Evolutionary conservation across 37 sponge, comb jelly and placozoan genomes (phyloP), one percentile per base, ranked within the genome.

Genomic region (Axinella damicornis): DNA sequence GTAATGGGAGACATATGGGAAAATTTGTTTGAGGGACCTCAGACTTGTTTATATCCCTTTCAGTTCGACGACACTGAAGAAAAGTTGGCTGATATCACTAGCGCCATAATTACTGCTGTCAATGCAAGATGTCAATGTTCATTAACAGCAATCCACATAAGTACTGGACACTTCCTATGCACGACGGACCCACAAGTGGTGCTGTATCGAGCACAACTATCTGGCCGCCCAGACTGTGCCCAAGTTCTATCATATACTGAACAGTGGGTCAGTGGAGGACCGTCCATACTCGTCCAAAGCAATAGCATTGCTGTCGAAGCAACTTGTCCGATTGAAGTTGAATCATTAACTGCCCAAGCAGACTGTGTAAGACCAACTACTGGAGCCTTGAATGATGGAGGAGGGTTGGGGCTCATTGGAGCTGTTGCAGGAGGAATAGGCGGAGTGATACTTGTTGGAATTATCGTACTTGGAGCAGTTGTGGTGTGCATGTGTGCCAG

Each of bases 131-230:
- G 75, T 15, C 75, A 74, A 27, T 74, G 75, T 74, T 16, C 31
- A 31, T 22, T 74, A 19, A 57, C 31, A 27, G 27, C 75, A 53
- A 27, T 36, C 58, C 55, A 74, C 58, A 74, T 74, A 56, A 74
- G 57, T 74, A 27, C 75, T 31, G 33, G 9, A 46, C 4, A 12
- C 9, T 46, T 46, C 46, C 46, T 46, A 12, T 46, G 46, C 46
- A 46, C 75, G 22, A 12, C 30, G 4, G 19, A 57, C 13, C 0
- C 31, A 74, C 15, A 28, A 31, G 56, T 55, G 53, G 75, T 74
- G 11, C 31, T 74, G 30, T 74, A 34, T 27, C 53, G 75, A 56
- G 75, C 75, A 14, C 5, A 24, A 53, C 58, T 74, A 22, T 55
- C 57, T 16, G 55, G 75, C 32, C 53, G 35, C 2, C 28, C 75